Conservation (phyloP, 2,888 invertebrate species). For the Rotaria macrura region DNA sequence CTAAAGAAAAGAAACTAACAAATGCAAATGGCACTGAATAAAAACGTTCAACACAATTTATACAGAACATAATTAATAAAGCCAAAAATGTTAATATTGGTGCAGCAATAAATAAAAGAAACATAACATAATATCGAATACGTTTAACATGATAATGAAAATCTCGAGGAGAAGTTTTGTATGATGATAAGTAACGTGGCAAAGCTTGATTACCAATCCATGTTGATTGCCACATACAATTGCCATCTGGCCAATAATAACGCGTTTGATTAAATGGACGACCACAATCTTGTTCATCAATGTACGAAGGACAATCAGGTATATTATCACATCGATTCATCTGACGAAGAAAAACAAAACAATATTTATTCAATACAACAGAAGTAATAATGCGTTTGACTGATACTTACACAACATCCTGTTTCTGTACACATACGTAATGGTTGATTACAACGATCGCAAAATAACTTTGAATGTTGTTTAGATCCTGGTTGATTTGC, state of each 20-base stretch:
- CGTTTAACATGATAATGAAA: background rate
- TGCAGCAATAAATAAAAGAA: background rate
- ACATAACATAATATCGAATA: background rate
- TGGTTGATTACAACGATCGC: background rate
- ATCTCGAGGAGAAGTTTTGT: background rate
- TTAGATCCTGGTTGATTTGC: background rate
- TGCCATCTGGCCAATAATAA: background rate
- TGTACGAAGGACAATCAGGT: background rate
- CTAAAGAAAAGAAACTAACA: background rate
- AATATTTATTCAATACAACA: too few species aligned
- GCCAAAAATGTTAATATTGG: background rate
- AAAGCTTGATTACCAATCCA: background rate
- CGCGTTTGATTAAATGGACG: background rate
- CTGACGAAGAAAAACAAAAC: background rate
- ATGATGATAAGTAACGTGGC: background rate
- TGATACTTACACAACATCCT: background rate
- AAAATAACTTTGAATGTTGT: background rate
- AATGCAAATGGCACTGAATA: background rate
- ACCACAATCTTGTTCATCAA: background rate
- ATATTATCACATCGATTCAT: background rate
- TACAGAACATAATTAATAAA: background rate
- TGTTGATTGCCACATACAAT: constrained; percentile 1
- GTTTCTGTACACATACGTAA: background rate
- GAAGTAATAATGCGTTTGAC: too few species aligned
- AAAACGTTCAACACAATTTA: constrained; percentile 15